Conservation (phyloP, 2,888 invertebrate genomes). For the Cryptocephalus moraei region DNA sequence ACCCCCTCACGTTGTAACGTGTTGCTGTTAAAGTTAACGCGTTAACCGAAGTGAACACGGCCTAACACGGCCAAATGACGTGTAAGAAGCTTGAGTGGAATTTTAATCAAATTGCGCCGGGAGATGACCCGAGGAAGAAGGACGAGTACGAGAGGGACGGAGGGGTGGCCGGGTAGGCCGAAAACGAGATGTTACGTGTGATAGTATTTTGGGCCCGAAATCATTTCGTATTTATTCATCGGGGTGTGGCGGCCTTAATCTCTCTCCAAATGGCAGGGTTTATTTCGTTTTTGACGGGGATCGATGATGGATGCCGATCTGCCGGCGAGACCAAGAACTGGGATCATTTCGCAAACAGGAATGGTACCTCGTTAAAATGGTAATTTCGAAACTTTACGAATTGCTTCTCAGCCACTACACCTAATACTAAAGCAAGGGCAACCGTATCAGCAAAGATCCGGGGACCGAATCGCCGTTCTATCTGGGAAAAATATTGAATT, state of each 20-base stretch:
- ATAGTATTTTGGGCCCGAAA: constrained; percentile 2
- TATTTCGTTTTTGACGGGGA: too few relatives aligned
- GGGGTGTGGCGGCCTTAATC: neutral
- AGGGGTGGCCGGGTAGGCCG: neutral
- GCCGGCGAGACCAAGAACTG: too few relatives aligned
- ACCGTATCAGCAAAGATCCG: too few relatives aligned
- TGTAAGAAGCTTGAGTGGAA: constrained; percentile 32
- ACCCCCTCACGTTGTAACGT: neutral
- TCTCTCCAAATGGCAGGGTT: too few relatives aligned
- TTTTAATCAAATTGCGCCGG: constrained; percentile 17
- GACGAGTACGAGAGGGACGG: neutral
- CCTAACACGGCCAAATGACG: constrained; percentile 39
- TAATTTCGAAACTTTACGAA: too few relatives aligned
- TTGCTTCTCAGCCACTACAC: too few relatives aligned
- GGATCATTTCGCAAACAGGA: too few relatives aligned
- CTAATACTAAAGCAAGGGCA: too few relatives aligned
- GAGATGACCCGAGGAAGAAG: constrained; percentile 10
- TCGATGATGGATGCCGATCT: too few relatives aligned
- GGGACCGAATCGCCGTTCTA: too few relatives aligned
- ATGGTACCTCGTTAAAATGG: too few relatives aligned
- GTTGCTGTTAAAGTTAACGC: constrained; percentile 8
- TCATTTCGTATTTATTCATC: constrained; percentile 8
- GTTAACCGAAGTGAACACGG: constrained; percentile 7
- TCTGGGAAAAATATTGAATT: too few relatives aligned
- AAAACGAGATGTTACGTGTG: neutral